Evolutionary conservation across 2,797 vertebrate genomes (phyloP).

Genomic region (Acanthurus tractus): DNA sequence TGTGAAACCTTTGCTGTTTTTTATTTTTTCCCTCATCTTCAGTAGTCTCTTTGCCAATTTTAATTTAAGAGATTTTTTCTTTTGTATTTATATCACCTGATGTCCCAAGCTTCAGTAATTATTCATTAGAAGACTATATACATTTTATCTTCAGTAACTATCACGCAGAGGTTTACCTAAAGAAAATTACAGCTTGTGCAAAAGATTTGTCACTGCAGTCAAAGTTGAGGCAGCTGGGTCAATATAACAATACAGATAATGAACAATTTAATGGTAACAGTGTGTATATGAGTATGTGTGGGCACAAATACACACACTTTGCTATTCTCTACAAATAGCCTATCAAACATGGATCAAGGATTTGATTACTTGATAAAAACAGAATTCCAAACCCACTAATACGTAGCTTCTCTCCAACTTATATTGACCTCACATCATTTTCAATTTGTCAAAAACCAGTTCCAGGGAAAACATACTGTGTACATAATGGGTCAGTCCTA

Average conservation of each 20-base stretch:
- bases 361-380: conserved; percentile 30
- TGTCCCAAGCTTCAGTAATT: conserved; percentile 37
- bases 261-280: conserved; percentile 39
- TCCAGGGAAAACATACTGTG: conserved; percentile 12
- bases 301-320: conserved; percentile 15
- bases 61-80: conserved; percentile 26
- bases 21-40: conserved; percentile 30
- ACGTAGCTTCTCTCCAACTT: conserved; percentile 17
- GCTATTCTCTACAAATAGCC: conserved; percentile 15
- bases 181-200: background rate
- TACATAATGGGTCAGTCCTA: conserved; percentile 27
- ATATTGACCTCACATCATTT: conserved; percentile 35
- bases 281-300: conserved; percentile 22
- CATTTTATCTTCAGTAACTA: conserved; percentile 25
- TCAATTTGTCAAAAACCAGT: conserved; percentile 30
- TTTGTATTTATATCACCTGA: conserved; percentile 27
- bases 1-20: conserved; percentile 45
- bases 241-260: conserved; percentile 46
- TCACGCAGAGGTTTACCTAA: conserved; percentile 24
- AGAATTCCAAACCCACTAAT: conserved; percentile 23
- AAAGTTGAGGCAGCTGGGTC: conserved; percentile 47
- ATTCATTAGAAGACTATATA: conserved; percentile 39
- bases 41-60: background rate
- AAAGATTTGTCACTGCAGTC: conserved; percentile 50
- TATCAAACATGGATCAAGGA: conserved; percentile 14